Conservation (phyloP, 2,797 vertebrate genomes). For the Fundulus diaphanus region DNA sequence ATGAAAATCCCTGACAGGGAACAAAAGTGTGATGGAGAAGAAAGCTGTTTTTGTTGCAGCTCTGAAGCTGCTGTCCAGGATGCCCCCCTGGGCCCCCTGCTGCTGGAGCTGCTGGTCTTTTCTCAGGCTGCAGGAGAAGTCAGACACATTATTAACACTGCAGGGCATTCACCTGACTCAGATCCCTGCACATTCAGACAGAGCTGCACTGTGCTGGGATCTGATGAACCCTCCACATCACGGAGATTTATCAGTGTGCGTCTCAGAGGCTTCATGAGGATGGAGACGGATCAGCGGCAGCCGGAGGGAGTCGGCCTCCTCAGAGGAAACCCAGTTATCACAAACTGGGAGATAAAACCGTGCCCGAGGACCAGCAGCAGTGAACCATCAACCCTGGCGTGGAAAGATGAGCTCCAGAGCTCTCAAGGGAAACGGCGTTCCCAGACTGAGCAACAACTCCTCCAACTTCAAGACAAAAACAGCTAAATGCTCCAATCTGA, state of each 20-base stretch:
- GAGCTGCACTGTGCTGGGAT: neutral
- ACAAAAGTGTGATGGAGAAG: no score
- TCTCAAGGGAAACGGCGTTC: neutral
- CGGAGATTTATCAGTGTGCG: neutral
- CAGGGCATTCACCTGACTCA: constrained; percentile 34
- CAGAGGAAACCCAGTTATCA: neutral
- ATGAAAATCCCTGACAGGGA: neutral
- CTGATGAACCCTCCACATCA: neutral
- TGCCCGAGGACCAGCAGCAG: neutral
- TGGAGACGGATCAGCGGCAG: neutral
- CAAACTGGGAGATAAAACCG: constrained; percentile 8
- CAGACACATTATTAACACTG: constrained; percentile 41
- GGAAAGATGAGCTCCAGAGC: neutral
- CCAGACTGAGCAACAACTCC: neutral
- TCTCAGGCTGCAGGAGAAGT: constrained; percentile 18
- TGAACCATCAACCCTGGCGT: neutral
- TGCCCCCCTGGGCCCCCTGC: neutral
- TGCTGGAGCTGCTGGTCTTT: constrained; percentile 14
- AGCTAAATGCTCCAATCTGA: no score
- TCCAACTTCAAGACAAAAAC: neutral
- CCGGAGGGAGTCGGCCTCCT: neutral
- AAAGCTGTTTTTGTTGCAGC: no score
- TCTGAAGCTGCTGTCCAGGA: neutral
- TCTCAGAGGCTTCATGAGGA: neutral
- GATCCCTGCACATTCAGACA: neutral